Evolutionary conservation across 2,888 invertebrate species (phyloP).

Genomic region (Poecilobothrus nobilitatus): DNA sequence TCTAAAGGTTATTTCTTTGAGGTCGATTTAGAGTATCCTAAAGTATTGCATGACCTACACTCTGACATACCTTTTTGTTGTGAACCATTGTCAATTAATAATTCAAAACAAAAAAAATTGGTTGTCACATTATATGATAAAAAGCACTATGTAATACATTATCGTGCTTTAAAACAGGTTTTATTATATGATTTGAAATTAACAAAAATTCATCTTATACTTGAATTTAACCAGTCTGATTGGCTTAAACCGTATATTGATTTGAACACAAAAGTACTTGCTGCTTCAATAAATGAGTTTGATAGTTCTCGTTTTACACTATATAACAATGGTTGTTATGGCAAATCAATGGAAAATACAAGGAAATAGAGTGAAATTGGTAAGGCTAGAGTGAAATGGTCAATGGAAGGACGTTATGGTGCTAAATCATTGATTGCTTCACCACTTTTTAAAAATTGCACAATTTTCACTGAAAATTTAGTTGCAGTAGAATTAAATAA

Average conservation of each 20-base stretch:
- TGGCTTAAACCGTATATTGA: constrained; percentile 29
- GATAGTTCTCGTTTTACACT: constrained; percentile 35
- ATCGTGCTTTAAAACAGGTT: constrained; percentile 27
- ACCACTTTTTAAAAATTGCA: constrained; percentile 30
- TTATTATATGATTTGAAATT: constrained; percentile 20
- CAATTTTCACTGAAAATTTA: constrained; percentile 34
- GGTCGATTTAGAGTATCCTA: constrained; percentile 25
- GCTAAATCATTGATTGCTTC: constrained; percentile 31
- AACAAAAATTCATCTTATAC: constrained; percentile 25
- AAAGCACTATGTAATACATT: constrained; percentile 33
- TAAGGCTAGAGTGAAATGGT: no score
- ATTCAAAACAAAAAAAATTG: constrained; percentile 24
- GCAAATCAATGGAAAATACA: not conserved
- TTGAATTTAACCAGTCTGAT: constrained; percentile 31
- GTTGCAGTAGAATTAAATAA: constrained; percentile 33
- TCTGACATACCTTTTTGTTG: constrained; percentile 29
- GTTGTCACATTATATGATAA: constrained; percentile 27
- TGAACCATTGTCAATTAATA: constrained; percentile 16
- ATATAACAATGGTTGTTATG: constrained; percentile 29
- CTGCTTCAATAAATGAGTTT: constrained; percentile 30
- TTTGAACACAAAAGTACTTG: constrained; percentile 31
- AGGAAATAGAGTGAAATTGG: no score
- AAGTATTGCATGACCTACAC: constrained; percentile 27
- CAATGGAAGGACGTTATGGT: constrained; percentile 34
- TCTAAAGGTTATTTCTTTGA: constrained; percentile 27